Base-by-base conservation (phyloP, 2,797 vertebrate genomes). In the Lithobates sylvaticus region DNA sequence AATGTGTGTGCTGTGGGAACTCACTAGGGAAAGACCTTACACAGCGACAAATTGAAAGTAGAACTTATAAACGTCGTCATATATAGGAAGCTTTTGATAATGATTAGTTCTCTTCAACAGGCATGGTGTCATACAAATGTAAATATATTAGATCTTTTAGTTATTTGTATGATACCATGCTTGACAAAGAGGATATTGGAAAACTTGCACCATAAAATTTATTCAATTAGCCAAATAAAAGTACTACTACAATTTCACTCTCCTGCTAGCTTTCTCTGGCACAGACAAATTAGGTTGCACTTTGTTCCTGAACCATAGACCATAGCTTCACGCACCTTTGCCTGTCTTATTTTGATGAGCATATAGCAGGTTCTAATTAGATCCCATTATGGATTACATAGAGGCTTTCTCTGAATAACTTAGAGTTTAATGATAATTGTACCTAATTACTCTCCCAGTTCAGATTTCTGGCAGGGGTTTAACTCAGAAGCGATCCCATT, bases 361-460 rank as follows among this genome's bases (percentile, higher is more conserved):
- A 50, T 61, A 70, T 83, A 42, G 29, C 72, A 83, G 27, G 34
- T 76, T 44, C 67, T 86, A 86, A 86, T 86, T 74, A 83, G 80
- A 29, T 73, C 23, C 79, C 68, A 78, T 86, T 86, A 83, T 83
- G 27, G 74, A 86, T 86, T 83, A 83, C 75, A 86, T 83, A 74
- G 85, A 83, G 50, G 27, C 79, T 77, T 82, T 86, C 65, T 82
- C 21, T 64, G 79, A 67, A 86, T 86, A 82, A 81, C 74, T 86
- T 77, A 82, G 69, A 61, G 23, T 77, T 77, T 83, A 86, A 86
- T 86, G 80, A 83, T 83, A 86, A 83, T 86, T 86, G 75, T 77
- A 42, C 67, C 70, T 86, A 86, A 86, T 83, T 86, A 10, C 75
- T 80, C 32, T 50, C n/a, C 32, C 18, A 15, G 27, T 71, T 83